Base-by-base conservation (phyloP, 2,888 invertebrate species). In the Erebia palarica region DNA sequence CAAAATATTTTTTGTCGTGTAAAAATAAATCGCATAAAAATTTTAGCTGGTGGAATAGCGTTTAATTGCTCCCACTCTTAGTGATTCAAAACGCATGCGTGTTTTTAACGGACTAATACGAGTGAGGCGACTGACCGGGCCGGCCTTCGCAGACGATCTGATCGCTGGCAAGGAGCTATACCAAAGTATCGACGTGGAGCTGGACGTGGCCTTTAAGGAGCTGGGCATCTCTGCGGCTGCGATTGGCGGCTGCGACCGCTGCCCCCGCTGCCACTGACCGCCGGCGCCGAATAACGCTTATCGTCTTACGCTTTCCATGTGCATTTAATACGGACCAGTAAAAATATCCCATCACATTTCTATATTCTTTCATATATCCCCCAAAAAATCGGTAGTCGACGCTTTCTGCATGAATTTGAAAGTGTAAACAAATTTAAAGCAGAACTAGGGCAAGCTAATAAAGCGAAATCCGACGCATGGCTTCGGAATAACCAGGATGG, bases 171-270 rank as follows among this genome's bases (percentile, higher is more conserved):
- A 98, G 95, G 97, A 98, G 95, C 95, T 97, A 92, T 98, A 96
- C 95, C 97, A 97, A 93, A 95, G 96, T 88, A 96, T 98, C 90
- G 97, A 97, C 81, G 98, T 97, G 88, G 98, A 98, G 92, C 94
- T 98, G 94, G 98, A 98, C 94, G 94, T 95, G 87, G 97, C 98
- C 81, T 98, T 98, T 95, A 95, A 95, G 86, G 97, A 97, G 90
- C 89, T 93, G 73, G 90, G 88, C 36, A 79, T 92, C 80, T 85
- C 85, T 77, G 68, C 72, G 82, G 72, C 76, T 80, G 27, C 73
- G 75, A 72, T 77, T 21, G 84, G 86, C 76, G 73, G 77, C 77
- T 91, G 92, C 87, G 86, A 87, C 44, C 88, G 90, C 76, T 92
- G 91, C 87, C 87, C 90, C 36, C 90, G 91, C 88, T 92, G 91